Conservation (phyloP, 2,888 invertebrate genomes). For the Belgica antarctica region DNA sequence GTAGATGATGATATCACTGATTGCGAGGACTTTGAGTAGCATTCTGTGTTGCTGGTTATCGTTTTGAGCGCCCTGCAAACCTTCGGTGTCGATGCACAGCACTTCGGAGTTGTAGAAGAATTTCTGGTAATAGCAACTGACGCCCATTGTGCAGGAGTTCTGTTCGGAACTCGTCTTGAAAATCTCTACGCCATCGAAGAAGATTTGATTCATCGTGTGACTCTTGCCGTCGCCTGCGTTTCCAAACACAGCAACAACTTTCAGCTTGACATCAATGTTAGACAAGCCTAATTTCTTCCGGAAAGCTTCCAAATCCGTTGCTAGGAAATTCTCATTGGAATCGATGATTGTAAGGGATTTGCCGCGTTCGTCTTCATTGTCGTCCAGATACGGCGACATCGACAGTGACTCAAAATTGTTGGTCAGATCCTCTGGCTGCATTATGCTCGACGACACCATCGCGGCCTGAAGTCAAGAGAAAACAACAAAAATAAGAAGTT, state of each 20-base stretch:
- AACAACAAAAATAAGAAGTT: background rate
- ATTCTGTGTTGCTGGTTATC: slow-evolving; percentile 59
- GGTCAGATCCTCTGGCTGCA: background rate
- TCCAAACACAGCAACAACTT: slow-evolving; percentile 64
- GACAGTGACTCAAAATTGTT: slow-evolving; percentile 1
- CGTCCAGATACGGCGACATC: background rate
- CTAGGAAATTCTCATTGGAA: slow-evolving; percentile 28
- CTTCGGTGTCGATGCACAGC: slow-evolving; percentile 77
- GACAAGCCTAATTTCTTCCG: slow-evolving; percentile 13
- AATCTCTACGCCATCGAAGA: slow-evolving; percentile 63
- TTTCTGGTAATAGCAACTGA: slow-evolving; percentile 71
- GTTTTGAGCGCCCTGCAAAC: slow-evolving; percentile 62
- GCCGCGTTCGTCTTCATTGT: slow-evolving; percentile 1
- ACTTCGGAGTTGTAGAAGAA: slow-evolving; percentile 58
- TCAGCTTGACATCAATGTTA: slow-evolving; percentile 23
- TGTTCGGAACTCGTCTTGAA: slow-evolving; percentile 55
- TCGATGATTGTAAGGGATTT: slow-evolving; percentile 32
- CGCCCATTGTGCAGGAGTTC: slow-evolving; percentile 73
- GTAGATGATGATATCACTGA: slow-evolving; percentile 77
- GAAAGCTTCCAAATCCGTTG: slow-evolving; percentile 23
- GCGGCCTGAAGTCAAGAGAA: background rate
- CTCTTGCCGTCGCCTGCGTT: slow-evolving; percentile 83
- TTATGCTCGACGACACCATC: slow-evolving; percentile 1
- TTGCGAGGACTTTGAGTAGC: slow-evolving; percentile 58
- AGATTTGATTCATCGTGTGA: slow-evolving; percentile 71